Evolutionary conservation across 2,113 vertebrate species (phyloP).

Genomic region (Sceloporus tristichus): DNA sequence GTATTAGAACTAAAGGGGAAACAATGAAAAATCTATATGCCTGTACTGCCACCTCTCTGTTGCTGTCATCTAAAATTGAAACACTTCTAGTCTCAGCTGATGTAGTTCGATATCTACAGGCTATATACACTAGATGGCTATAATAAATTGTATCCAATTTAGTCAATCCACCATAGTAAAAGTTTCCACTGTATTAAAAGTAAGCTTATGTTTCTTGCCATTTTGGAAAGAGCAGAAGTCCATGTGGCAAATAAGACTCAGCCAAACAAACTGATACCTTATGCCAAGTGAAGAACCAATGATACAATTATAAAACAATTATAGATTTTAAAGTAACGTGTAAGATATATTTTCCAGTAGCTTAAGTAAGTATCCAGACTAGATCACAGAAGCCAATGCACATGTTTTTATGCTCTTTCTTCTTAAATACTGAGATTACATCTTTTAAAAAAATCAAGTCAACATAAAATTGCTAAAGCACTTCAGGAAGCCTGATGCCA

Average conservation of each 20-base stretch:
- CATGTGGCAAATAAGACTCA: conserved; percentile 7
- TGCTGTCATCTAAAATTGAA: conserved; percentile 22
- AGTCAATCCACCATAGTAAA: not conserved
- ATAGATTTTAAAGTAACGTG: conserved; percentile 21
- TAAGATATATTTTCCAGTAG: conserved; percentile 38
- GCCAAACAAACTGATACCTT: conserved; percentile 44
- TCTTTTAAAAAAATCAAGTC: not conserved
- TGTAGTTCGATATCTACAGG: conserved; percentile 19
- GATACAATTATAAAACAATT: conserved; percentile 51
- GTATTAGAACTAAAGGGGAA: not conserved
- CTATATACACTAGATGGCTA: conserved; percentile 14
- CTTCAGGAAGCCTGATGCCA: conserved; percentile 3
- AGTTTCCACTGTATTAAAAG: conserved; percentile 4
- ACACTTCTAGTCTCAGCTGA: conserved; percentile 2
- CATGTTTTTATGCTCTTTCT: conserved; percentile 1
- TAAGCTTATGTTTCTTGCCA: conserved; percentile 36
- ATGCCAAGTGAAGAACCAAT: conserved; percentile 43
- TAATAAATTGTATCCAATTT: conserved; percentile 24
- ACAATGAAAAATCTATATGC: conserved; percentile 8
- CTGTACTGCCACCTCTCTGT: conserved; percentile 31
- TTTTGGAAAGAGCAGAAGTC: conserved; percentile 28
- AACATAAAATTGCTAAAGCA: conserved; percentile 26
- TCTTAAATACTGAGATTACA: not conserved
- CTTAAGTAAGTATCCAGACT: conserved; percentile 47
- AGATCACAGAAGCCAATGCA: conserved; percentile 37